phyloP scores from a whole-genome alignment of 2,888 invertebrate genomes.

The Drosophila hamatofila region DNA sequence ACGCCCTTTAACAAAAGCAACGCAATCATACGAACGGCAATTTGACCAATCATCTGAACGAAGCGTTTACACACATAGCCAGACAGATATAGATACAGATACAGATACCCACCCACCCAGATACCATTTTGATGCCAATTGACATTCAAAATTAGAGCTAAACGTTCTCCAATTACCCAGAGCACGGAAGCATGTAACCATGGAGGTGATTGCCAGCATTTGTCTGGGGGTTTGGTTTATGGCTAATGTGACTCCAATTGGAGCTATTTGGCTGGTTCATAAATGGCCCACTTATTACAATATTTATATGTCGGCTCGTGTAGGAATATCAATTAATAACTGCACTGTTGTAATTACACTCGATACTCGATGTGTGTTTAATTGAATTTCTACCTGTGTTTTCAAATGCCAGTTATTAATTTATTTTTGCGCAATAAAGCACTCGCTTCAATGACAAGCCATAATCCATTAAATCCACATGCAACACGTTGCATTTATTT shows the following conservation, averaged over 20 bases:
- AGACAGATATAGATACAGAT: neutral
- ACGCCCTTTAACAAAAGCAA: conserved; percentile 66
- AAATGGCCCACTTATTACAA: conserved; percentile 71
- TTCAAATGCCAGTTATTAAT: conserved; percentile 48
- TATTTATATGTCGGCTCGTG: conserved; percentile 47
- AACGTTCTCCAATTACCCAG: conserved; percentile 62
- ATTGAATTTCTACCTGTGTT: conserved; percentile 30
- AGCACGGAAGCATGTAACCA: conserved; percentile 67
- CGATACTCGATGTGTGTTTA: conserved; percentile 31
- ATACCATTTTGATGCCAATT: conserved; percentile 36
- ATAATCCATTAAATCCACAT: conserved; percentile 26
- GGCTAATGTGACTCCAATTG: conserved; percentile 24
- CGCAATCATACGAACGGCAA: conserved; percentile 59
- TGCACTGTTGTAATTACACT: conserved; percentile 67
- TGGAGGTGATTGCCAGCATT: conserved; percentile 25
- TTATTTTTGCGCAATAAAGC: conserved; percentile 44
- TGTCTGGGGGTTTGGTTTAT: neutral
- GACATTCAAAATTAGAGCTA: conserved; percentile 62
- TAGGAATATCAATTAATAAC: conserved; percentile 69
- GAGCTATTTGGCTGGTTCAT: conserved; percentile 55
- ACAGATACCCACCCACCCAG: conserved; percentile 1
- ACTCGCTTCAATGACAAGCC: conserved; percentile 32
- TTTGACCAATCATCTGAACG: conserved; percentile 72
- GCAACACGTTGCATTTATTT: conserved; percentile 23
- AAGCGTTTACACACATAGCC: conserved; percentile 55